These are phyloP conservation scores for Chromobotia macracanthus DNA, from an alignment of 2,797 vertebrate species.

Conservation along the genomic window DNA sequence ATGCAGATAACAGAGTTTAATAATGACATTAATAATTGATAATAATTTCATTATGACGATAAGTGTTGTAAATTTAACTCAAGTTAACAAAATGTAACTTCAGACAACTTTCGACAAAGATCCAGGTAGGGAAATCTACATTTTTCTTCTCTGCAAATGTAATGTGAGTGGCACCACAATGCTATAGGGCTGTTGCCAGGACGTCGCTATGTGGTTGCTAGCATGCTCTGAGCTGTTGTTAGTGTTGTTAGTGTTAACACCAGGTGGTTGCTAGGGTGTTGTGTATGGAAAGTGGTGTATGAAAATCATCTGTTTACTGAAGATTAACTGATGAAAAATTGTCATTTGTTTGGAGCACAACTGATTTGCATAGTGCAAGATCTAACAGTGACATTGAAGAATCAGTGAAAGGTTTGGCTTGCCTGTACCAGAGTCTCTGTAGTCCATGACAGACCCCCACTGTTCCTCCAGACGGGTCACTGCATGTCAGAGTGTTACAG, in stretches of 20 bases:
- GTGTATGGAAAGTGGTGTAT: neutral
- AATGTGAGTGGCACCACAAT: neutral
- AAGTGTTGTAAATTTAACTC: too few relatives aligned
- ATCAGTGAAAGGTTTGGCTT: neutral
- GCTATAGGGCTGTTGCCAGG: neutral
- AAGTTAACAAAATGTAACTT: too few relatives aligned
- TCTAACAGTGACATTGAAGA: slow-evolving; percentile 66
- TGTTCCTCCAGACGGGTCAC: slow-evolving; percentile 54
- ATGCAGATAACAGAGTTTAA: too few relatives aligned
- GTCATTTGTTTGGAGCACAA: slow-evolving; percentile 51
- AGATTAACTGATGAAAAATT: slow-evolving; percentile 44
- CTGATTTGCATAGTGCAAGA: slow-evolving; percentile 65
- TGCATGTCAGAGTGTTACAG: slow-evolving; percentile 51
- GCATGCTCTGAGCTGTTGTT: neutral
- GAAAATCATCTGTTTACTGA: slow-evolving; percentile 7
- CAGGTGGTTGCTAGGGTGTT: neutral
- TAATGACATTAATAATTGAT: too few relatives aligned
- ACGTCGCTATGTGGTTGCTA: neutral
- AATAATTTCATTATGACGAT: too few relatives aligned
- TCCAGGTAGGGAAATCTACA: neutral
- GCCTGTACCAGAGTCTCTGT: slow-evolving; percentile 32
- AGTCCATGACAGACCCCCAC: slow-evolving; percentile 46
- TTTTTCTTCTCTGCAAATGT: neutral
- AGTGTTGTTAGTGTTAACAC: neutral
- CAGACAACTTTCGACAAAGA: too few relatives aligned